These are phyloP conservation scores for Ctenoplectra terminalis DNA, from an alignment of 1,140 invertebrate species.

Conservation along the genomic window DNA sequence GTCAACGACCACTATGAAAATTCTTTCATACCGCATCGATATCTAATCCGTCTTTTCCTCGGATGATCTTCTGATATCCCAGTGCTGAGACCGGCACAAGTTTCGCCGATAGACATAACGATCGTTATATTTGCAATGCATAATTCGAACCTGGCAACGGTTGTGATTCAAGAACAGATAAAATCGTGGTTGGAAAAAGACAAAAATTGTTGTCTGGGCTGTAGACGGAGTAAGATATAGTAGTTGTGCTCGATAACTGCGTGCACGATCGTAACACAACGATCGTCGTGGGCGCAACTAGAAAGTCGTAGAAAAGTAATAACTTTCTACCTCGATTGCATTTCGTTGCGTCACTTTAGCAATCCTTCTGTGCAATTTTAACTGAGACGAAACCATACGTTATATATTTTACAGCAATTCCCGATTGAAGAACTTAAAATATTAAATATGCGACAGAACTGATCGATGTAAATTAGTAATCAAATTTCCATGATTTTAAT, in stretches of 20 bases:
- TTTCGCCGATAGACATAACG: not conserved
- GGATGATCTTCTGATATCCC: not conserved
- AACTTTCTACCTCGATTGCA: conserved; percentile 47
- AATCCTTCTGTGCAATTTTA: conserved; percentile 18
- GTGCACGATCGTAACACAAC: conserved; percentile 15
- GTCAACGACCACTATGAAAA: no score
- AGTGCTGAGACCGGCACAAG: not conserved
- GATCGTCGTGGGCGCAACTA: conserved; percentile 52
- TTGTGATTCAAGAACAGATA: conserved; percentile 13
- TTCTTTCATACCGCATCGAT: not conserved
- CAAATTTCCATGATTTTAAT: no score
- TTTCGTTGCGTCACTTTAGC: conserved; percentile 5
- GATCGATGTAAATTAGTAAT: no score
- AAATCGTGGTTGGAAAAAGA: conserved; percentile 2
- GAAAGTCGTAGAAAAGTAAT: conserved; percentile 54
- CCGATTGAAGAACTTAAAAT: no score
- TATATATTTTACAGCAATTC: not conserved
- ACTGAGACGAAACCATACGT: no score
- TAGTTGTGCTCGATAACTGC: conserved; percentile 6
- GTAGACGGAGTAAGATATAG: conserved; percentile 17
- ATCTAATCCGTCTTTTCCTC: not conserved
- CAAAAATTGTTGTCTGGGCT: not conserved
- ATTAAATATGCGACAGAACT: no score
- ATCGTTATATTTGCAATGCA: not conserved
- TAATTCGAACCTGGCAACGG: not conserved